These are phyloP conservation scores for Pseudanteris insignis DNA, from an alignment of 2,888 invertebrate genomes.

Conservation along the genomic window DNA sequence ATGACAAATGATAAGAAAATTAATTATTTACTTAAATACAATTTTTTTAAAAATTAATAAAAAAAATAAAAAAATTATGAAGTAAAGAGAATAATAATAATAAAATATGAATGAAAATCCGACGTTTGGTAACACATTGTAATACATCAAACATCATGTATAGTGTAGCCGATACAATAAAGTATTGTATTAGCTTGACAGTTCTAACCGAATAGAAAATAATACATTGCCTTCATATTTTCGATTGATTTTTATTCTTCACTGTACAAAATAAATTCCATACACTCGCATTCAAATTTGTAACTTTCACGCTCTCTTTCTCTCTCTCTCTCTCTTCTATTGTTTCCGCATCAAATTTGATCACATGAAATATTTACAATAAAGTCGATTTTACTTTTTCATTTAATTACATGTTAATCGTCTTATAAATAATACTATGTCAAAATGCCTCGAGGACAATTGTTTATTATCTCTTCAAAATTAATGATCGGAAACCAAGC, in stretches of 20 bases:
- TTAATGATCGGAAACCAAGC: constrained; percentile 8
- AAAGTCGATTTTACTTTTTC: constrained; percentile 22
- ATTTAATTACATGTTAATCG: constrained; percentile 30
- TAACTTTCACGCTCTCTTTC: not conserved
- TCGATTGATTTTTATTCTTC: constrained; percentile 35
- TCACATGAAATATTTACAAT: constrained; percentile 41
- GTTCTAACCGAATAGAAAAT: constrained; percentile 24
- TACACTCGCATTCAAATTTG: constrained; percentile 12
- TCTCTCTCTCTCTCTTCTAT: constrained; percentile 1
- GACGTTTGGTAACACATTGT: no score
- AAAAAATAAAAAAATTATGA: no score
- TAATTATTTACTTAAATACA: no score
- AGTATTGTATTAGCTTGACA: no score
- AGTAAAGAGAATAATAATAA: no score
- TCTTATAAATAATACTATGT: constrained; percentile 42
- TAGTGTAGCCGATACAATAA: no score
- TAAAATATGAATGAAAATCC: no score
- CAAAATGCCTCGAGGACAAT: constrained; percentile 25
- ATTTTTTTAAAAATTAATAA: no score
- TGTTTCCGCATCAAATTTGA: constrained; percentile 28
- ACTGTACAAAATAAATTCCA: constrained; percentile 46
- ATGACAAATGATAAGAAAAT: no score
- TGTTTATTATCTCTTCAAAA: not conserved
- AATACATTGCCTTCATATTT: constrained; percentile 12
- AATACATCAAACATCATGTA: no score